Base-by-base conservation (phyloP, 2,888 invertebrate species). In the Acleris holmiana region DNA sequence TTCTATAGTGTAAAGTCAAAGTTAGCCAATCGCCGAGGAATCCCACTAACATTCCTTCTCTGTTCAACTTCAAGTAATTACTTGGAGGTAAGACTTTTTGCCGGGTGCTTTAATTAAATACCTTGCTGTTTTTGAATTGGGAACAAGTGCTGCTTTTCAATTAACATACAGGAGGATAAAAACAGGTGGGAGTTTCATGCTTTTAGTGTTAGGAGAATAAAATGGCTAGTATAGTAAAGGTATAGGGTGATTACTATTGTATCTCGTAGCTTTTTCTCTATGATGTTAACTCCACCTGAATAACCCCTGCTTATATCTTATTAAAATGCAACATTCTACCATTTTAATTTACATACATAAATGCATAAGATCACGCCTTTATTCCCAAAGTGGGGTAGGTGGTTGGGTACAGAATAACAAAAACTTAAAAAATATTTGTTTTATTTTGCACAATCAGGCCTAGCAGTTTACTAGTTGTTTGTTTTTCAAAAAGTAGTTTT, bases 61-160 rank as follows among this genome's bases (percentile, higher is more conserved):
- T 49, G 57, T 67, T 68, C 60, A 68, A 71, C 60, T 70, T 67
- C 41, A 53, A 53, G 47, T 72, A 71, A 72, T 72, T 70, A 72
- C 71, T 68, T 66, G 50, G 56, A 47, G 54, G 67, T 66, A 57
- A 68, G 70, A 73, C 70, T 74, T 74, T 76, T 72, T 70, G 71
- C 69, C 13, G 13, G 29, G 35, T 68, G 59, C 62, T 67, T 68
- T 72, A 76, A 75, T 76, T 75, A 73, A 74, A 75, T 70, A 66
- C 63, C 66, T 72, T 48, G 13, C 66, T 49, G 47, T 41, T 19
- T 19, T 7, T 21, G 50, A 15, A 13, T 23, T 23, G 25, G 2
- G 15, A 50, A 23, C 15, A 21, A 41, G 21, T 54, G 41, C 18
- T 19, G n/a, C 41, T 54, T 41, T 54, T 21, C 41, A 40, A 54